Evolutionary conservation across 2,113 vertebrate genomes (phyloP).

Genomic region (Poeciliopsis turrubarensis): DNA sequence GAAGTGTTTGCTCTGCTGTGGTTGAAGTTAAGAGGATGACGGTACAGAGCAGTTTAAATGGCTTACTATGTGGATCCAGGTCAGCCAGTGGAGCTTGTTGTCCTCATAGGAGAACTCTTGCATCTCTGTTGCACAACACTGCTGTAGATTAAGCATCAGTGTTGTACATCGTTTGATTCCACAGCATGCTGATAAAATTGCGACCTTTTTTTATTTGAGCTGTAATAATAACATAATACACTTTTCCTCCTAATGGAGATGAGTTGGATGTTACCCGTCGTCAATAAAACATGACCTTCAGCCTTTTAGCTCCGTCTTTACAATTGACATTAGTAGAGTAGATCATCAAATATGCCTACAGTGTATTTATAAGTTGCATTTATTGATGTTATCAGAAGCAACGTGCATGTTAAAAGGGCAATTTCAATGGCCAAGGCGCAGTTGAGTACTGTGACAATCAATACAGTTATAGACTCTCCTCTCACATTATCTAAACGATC

Average conservation of each 20-base stretch:
- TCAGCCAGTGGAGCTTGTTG: constrained; percentile 2
- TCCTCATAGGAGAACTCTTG: background rate
- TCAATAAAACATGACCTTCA: background rate
- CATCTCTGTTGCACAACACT: background rate
- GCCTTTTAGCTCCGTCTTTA: background rate
- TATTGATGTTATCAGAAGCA: constrained; percentile 36
- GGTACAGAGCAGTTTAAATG: background rate
- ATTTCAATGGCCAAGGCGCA: constrained; percentile 19
- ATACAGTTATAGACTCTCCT: constrained; percentile 34
- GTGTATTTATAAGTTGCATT: constrained; percentile 17
- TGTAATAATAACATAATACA: background rate
- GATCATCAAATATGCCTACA: constrained; percentile 9
- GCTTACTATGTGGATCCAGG: constrained; percentile 3
- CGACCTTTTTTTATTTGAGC: background rate
- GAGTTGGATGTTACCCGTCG: background rate
- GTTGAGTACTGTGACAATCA: constrained; percentile 45
- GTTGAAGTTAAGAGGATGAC: background rate
- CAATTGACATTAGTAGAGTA: background rate
- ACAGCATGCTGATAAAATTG: background rate
- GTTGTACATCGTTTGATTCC: background rate
- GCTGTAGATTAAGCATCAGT: background rate
- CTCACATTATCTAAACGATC: constrained; percentile 23
- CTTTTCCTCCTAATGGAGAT: background rate
- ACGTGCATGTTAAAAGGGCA: constrained; percentile 10
- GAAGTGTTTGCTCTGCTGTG: background rate